These are phyloP conservation scores for Eublepharis macularius DNA, from an alignment of 2,113 vertebrate species.

Conservation along the genomic window DNA sequence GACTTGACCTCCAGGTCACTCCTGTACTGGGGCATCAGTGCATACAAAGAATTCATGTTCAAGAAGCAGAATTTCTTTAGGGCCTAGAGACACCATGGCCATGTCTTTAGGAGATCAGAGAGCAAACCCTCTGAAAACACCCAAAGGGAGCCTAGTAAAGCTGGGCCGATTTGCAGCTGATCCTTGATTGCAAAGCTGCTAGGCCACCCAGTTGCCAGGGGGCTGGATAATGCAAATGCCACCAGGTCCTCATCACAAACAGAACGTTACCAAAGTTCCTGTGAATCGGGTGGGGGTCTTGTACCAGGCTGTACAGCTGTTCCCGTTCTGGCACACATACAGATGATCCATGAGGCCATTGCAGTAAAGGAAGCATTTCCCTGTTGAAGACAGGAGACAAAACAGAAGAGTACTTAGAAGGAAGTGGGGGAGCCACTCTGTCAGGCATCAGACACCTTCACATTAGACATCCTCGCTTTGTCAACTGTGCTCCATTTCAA, in stretches of 20 bases:
- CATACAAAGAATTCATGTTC: not conserved
- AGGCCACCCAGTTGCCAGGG: not conserved
- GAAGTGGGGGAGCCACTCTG: not conserved
- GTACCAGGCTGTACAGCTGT: constrained; percentile 87
- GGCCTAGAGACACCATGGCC: not conserved
- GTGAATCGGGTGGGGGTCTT: constrained; percentile 86
- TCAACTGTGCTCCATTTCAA: not conserved
- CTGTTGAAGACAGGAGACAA: constrained; percentile 65
- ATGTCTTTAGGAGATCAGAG: too few species aligned
- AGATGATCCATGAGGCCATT: constrained; percentile 92
- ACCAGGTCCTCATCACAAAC: not conserved
- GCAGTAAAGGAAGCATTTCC: constrained; percentile 96
- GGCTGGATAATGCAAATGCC: not conserved
- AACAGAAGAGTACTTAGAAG: not conserved
- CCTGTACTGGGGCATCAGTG: not conserved
- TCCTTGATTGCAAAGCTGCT: not conserved
- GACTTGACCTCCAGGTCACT: not conserved
- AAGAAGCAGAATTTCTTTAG: not conserved
- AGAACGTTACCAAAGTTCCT: constrained; percentile 86
- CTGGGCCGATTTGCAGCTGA: not conserved
- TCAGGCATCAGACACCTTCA: too few species aligned
- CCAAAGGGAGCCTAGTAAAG: not conserved
- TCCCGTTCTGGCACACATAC: constrained; percentile 88
- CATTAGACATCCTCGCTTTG: too few species aligned
- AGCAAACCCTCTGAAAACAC: not conserved